Conservation (phyloP, 1,140 invertebrate species). For the Pseudomyrmex cubaensis region DNA sequence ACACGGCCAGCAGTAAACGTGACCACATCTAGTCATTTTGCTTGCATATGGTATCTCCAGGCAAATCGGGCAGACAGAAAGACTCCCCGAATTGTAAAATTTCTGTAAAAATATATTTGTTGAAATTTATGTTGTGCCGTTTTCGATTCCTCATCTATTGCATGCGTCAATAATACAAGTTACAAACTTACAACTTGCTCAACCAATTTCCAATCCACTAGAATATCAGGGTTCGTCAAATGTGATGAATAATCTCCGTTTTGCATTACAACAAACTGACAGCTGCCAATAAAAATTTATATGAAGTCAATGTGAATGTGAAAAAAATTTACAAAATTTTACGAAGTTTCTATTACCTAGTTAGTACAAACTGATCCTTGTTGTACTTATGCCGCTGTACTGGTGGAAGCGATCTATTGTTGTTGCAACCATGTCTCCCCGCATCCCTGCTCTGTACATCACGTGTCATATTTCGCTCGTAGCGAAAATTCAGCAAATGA, state of each 20-base stretch:
- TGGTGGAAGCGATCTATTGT: slow-evolving; percentile 83
- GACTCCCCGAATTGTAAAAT: slow-evolving; percentile 88
- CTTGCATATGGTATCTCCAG: slow-evolving; percentile 92
- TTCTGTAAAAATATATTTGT: slow-evolving; percentile 81
- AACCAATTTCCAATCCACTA: slow-evolving; percentile 96
- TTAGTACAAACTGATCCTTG: slow-evolving; percentile 97
- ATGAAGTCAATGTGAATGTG: background rate
- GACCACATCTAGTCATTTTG: slow-evolving; percentile 97
- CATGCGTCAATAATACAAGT: background rate
- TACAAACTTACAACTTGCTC: slow-evolving; percentile 93
- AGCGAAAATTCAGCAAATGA: slow-evolving; percentile 96
- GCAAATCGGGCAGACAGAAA: slow-evolving; percentile 95
- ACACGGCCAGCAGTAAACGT: slow-evolving; percentile 98
- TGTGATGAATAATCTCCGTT: slow-evolving; percentile 91
- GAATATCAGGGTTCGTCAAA: slow-evolving; percentile 92
- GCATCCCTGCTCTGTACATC: slow-evolving; percentile 72
- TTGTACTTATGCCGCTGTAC: slow-evolving; percentile 91
- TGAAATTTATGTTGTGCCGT: background rate
- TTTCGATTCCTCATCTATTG: background rate
- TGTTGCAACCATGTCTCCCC: slow-evolving; percentile 75
- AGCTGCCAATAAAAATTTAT: slow-evolving; percentile 86
- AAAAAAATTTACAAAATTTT: background rate
- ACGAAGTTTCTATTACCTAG: slow-evolving; percentile 89
- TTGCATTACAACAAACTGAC: slow-evolving; percentile 96
- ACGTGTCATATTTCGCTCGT: slow-evolving; percentile 86